A percentile compares a stretch with the other conserved stretches of the same genome.
phyloP scores from a whole-genome alignment of 2,797 vertebrate genomes.

The Acipenser oxyrinchus region DNA sequence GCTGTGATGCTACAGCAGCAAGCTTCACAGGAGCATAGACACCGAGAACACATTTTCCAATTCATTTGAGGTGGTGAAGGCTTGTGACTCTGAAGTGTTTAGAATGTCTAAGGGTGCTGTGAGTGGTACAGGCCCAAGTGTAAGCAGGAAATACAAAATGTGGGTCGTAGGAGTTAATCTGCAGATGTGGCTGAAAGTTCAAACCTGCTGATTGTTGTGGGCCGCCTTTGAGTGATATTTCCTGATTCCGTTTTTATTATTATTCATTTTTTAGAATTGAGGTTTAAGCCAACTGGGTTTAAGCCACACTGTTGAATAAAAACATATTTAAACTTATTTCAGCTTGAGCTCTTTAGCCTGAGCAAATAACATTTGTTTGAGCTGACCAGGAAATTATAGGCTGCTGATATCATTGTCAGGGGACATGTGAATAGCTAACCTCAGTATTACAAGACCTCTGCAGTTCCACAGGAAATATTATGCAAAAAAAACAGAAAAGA shows the following conservation, averaged over 20 bases:
- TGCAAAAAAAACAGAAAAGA: background rate
- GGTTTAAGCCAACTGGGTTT: slow-evolving; percentile 13
- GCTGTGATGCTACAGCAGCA: slow-evolving; percentile 1
- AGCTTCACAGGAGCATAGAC: slow-evolving; percentile 26
- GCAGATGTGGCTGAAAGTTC: background rate
- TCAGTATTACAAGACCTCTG: slow-evolving; percentile 4
- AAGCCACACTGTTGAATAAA: slow-evolving; percentile 10
- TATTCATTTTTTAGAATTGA: slow-evolving; percentile 36
- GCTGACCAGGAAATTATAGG: slow-evolving; percentile 18
- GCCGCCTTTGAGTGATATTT: slow-evolving; percentile 34
- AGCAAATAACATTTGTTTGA: background rate
- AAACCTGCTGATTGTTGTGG: slow-evolving; percentile 1
- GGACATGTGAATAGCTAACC: slow-evolving; percentile 18
- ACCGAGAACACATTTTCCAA: slow-evolving; percentile 27
- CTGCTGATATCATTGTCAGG: slow-evolving; percentile 22
- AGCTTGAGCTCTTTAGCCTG: background rate
- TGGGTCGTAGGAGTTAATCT: slow-evolving; percentile 22
- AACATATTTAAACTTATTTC: slow-evolving; percentile 9
- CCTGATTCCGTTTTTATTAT: slow-evolving; percentile 36
- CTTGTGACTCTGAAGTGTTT: slow-evolving; percentile 33
- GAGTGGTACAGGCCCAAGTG: slow-evolving; percentile 36
- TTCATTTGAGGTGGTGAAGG: slow-evolving; percentile 40
- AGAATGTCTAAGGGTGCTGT: slow-evolving; percentile 40
- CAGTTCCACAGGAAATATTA: slow-evolving; percentile 1
- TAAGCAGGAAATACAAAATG: slow-evolving; percentile 24